Base-by-base conservation (phyloP, 2,888 invertebrate genomes). In the Andrena fulva region DNA sequence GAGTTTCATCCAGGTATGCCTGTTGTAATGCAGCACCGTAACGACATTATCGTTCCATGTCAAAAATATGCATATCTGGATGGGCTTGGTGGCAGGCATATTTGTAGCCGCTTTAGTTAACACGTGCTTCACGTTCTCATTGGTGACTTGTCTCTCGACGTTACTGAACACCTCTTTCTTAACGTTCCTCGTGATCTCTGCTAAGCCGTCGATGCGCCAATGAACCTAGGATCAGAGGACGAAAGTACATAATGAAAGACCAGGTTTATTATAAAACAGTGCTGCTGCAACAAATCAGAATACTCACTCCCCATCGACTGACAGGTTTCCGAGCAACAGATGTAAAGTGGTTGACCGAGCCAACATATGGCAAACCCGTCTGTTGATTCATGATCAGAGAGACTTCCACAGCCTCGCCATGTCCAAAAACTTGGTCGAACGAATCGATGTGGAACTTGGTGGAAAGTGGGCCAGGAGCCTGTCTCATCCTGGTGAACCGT, bases 361-460 rank as follows among this genome's bases (percentile, higher is more conserved):
- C 88, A 8, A 91, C 87, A 60, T 91, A 89, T 0, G 94, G 94
- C 16, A 90, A 42, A 5, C 94, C 94, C 5, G 93, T 93, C 1
- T 79, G 62, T 73, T 93, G 92, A 66, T 94, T 90, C 8, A 92
- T 89, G 74, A 92, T 81, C 31, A 92, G 77, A 42, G 92, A 84
- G 24, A 90, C 78, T 68, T 91, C 91, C 2, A 93, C 48, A 2
- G 93, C 86, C 54, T 94, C 93, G 2, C 95, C 94, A 72, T 93
- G 94, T 35, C 94, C 94, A 83, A 94, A 94, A 16, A 92, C 89
- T 1, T 90, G 85, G 83, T 95, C 94, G 59, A 91, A 90, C 76
- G 94, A 95, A 68, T 95, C 94, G 16, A 93, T 78, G 20, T 94
- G 86, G 31, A 93, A 89, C 69, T 93, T 94, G 1, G 89, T 90